Evolutionary conservation across 2,888 invertebrate species (phyloP), one percentile per base, ranked within the genome.

Genomic region (Epinotia ramella): DNA sequence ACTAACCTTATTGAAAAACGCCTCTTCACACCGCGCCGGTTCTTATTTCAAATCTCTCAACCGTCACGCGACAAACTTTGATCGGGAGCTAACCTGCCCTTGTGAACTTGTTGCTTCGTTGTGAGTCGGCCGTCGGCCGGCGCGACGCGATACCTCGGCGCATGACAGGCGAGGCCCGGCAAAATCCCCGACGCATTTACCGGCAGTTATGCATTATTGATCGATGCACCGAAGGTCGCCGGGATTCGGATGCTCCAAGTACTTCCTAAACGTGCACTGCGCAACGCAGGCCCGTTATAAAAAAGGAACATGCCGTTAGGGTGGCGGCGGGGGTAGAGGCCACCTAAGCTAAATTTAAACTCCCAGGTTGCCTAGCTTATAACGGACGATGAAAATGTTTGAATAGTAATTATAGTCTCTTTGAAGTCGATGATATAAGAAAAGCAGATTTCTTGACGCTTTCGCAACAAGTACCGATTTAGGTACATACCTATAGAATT

Each of bases 121-220:
- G n/a, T 49, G 33, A 33, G 49, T n/a, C 16, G 16, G 49, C 3
- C 12, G 46, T 0, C 46, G 13, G 49, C 5, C 13, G 46, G 13
- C 16, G n/a, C 7, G 0, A 3, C 7, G 18, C 49, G 3, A 13
- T 16, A 3, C 7, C 56, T 3, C 7, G n/a, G 62, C 62, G 62
- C 33, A 44, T 44, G 46, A 2, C 44, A 9, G 12, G 2, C 20
- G 46, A 24, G 3, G 60, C 24, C 60, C 3, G 62, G 46, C 13
- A 18, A n/a, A n/a, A 53, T 20, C 53, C 12, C 40, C 16, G 68
- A 11, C 49, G 49, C 49, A 16, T 33, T 67, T 56, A 28, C 5
- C 60, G 9, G 28, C 5, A 62, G 62, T 62, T 70, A 18, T 70
- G 70, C 70, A 70, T 46, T 70, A 70, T 70, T 62, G 70, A 70